Evolutionary conservation across 37 sponge, comb jelly and placozoan species (phyloP).

Genomic region (Cliona cf. orientalis): DNA sequence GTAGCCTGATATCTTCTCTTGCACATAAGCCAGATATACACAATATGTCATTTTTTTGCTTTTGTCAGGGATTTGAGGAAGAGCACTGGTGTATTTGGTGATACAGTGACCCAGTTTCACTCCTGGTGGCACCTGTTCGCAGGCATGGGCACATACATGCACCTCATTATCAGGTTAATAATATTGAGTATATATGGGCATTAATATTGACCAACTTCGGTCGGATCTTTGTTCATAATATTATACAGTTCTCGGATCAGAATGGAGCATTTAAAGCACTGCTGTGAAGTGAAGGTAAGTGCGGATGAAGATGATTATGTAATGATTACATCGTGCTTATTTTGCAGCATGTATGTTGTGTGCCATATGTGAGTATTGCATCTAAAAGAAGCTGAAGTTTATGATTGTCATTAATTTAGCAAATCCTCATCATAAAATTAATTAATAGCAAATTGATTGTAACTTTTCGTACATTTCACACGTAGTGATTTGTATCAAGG

Average conservation of each 20-base stretch:
- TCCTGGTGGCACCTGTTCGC: slow-evolving; percentile 89
- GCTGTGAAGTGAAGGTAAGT: slow-evolving; percentile 40
- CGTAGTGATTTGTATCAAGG: no score
- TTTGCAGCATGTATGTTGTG: not conserved
- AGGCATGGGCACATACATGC: slow-evolving; percentile 74
- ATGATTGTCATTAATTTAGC: no score
- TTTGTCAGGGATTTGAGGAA: slow-evolving; percentile 32
- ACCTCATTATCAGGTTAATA: slow-evolving; percentile 61
- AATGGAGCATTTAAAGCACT: slow-evolving; percentile 37
- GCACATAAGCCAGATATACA: no score
- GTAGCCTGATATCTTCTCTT: no score
- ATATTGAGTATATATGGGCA: not conserved
- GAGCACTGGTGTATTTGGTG: not conserved
- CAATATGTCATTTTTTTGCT: no score
- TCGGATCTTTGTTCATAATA: not conserved
- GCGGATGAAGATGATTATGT: no score
- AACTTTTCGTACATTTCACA: no score
- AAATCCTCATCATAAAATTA: no score
- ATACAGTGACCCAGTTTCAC: slow-evolving; percentile 76
- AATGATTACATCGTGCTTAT: not conserved
- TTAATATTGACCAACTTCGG: no score
- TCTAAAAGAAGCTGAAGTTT: no score
- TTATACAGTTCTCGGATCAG: slow-evolving; percentile 15
- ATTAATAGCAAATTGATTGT: no score
- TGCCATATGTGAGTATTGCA: not conserved